Evolutionary conservation across 35 echinoderm and acorn worm genomes (phyloP), one percentile per base, ranked within the genome.

Genomic region (Hemicentrotus pulcherrimus): DNA sequence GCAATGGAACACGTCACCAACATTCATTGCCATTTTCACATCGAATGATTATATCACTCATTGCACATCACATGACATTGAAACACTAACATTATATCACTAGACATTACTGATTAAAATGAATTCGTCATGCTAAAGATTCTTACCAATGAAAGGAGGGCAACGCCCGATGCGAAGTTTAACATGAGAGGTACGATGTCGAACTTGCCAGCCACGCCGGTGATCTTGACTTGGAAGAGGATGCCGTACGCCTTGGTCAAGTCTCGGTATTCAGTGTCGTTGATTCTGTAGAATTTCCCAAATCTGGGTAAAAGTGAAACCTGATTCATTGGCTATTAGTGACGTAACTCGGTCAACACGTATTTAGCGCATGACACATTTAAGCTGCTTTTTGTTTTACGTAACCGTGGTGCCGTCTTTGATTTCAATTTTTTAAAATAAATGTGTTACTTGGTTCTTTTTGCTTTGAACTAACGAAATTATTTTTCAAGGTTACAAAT

Each of bases 171-270:
- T 46, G 97, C 98, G 70, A 99, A 96, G 94, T 99, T 99, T 32
- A 99, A 61, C 96, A 99, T 98, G 71, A 99, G 94, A 9, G 98
- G 98, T 45, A 99, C 94, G 47, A 99, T 94, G 92, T 96, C 94
- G 94, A 99, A 99, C 65, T 99, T 97, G n/a, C 98, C 98, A 28
- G 98, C 98, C 31, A 96, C 92, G 65, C 98, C 98, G 48, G 96
- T 97, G 47, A 99, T 97, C 94, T 97, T 96, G 28, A 99, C 94
- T 96, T 99, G 95, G 93, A 97, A 99, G 15, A 99, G 90, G 70
- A 99, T 99, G 22, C 98, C 98, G 60, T 97, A 97, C 33, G 98
- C 98, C 94, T 99, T 99, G 15, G 98, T 99, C 86, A 99, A 94
- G 45, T 96, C 96, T 93, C 98, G 94, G 92, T 96, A 97, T 94